A percentile compares a stretch with the other conserved stretches of the same genome.
Conservation (phyloP, 2,113 vertebrate species). For the Rhombomys opimus region DNA sequence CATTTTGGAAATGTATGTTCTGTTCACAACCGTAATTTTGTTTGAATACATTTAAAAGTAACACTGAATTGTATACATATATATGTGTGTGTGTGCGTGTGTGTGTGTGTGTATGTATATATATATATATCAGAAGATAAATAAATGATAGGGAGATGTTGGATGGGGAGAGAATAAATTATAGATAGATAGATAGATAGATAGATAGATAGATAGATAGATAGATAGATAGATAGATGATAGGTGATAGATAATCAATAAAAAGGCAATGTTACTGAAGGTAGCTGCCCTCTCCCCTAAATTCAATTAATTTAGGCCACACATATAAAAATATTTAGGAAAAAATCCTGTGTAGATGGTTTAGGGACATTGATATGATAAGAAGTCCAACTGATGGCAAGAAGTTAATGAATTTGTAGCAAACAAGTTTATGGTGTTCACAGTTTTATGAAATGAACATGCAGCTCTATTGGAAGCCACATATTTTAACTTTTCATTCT, state of each 20-base stretch:
- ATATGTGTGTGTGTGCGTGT: no score
- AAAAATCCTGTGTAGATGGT: neutral
- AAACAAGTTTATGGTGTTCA: neutral
- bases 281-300: neutral
- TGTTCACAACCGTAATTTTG: neutral
- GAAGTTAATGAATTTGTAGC: neutral
- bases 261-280: neutral
- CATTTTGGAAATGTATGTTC: neutral
- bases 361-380: neutral
- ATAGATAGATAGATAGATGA: neutral
- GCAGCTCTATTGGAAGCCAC: neutral
- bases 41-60: neutral
- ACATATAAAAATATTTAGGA: neutral
- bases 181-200: no score
- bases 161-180: neutral
- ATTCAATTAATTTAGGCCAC: neutral
- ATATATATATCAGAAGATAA: neutral
- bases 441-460: neutral
- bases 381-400: accelerated
- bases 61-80: neutral
- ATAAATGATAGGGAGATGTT: neutral
- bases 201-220: no score
- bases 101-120: neutral
- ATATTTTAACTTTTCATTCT: neutral
- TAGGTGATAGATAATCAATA: neutral